Conservation (phyloP, 2,113 vertebrate species). For the Corvus hawaiiensis region DNA sequence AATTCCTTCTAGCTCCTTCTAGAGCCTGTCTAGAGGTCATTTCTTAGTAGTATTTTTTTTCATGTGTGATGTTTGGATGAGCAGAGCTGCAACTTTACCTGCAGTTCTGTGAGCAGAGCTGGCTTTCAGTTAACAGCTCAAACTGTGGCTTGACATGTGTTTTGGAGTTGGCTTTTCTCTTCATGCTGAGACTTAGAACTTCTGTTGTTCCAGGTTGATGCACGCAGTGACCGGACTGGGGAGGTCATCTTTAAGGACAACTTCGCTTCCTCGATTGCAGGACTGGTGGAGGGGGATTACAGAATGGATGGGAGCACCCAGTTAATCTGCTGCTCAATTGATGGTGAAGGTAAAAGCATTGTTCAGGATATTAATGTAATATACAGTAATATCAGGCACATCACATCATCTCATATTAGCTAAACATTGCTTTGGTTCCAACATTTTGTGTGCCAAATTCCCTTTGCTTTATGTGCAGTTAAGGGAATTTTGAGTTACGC, state of each 20-base stretch:
- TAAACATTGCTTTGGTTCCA: not conserved
- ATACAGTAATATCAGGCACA: not conserved
- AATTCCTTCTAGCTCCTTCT: not conserved
- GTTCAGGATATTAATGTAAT: not conserved
- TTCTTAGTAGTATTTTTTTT: not conserved
- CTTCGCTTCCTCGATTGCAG: slow-evolving; percentile 89
- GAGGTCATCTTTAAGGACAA: slow-evolving; percentile 99
- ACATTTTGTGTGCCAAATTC: not conserved
- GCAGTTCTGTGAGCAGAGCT: not conserved
- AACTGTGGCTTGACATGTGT: accelerated
- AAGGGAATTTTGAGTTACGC: not conserved
- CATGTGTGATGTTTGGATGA: not conserved
- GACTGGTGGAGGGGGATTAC: slow-evolving; percentile 94
- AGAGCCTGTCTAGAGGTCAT: not conserved
- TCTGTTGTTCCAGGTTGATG: slow-evolving; percentile 82
- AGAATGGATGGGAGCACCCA: slow-evolving; percentile 91
- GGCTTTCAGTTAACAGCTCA: not conserved
- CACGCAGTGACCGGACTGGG: slow-evolving; percentile 92
- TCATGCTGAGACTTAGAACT: not conserved
- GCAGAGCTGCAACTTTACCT: not conserved
- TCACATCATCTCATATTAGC: not conserved
- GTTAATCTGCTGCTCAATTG: slow-evolving; percentile 91
- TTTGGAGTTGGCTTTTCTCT: not conserved
- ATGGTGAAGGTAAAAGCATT: slow-evolving; percentile 87
- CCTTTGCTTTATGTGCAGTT: not conserved